phyloP scores from a whole-genome alignment of 64 coral and sea anemone species.

The Cladopsammia gracilis region DNA sequence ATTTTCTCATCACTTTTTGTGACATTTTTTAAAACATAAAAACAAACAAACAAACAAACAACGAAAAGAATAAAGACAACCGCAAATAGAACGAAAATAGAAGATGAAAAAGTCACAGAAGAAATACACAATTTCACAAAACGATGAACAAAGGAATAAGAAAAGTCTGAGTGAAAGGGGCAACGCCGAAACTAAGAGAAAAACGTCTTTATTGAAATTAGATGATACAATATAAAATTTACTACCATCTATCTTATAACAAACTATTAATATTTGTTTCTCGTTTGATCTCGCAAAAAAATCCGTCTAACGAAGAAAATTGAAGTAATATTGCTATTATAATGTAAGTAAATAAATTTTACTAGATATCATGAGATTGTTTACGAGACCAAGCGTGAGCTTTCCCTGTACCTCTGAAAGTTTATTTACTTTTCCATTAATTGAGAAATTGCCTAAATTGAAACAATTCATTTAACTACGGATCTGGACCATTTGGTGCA shows the following conservation, averaged over 20 bases:
- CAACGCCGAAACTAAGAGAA: neutral
- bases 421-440: neutral
- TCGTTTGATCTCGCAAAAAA: slow-evolving; percentile 14
- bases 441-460: neutral
- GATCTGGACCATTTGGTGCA: neutral
- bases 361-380: neutral
- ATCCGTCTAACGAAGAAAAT: neutral
- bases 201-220: slow-evolving; percentile 21
- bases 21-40: too few relatives aligned
- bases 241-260: neutral
- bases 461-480: neutral
- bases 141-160: neutral
- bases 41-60: too few relatives aligned
- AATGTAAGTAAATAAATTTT: neutral
- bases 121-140: neutral
- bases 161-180: slow-evolving; percentile 18
- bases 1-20: too few relatives aligned
- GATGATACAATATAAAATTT: neutral
- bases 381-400: neutral
- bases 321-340: neutral
- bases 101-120: neutral
- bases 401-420: neutral
- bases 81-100: neutral
- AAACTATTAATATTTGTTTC: neutral
- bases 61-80: too few relatives aligned